phyloP scores from a whole-genome alignment of 1,140 invertebrate genomes.

The Phymastichus coffea region DNA sequence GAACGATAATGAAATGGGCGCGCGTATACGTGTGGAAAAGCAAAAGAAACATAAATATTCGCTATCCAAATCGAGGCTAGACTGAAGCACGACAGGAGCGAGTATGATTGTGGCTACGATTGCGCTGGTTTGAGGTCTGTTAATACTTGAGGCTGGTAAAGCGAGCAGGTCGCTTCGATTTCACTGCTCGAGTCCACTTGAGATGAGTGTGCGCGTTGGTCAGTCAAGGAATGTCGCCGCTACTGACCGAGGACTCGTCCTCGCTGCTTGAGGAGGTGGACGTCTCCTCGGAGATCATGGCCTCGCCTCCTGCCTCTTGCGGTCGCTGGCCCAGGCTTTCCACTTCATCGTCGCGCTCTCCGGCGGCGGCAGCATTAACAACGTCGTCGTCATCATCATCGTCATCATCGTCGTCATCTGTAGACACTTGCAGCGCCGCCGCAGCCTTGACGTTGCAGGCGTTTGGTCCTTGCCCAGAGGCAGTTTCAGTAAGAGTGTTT shows the following conservation, averaged over 20 bases:
- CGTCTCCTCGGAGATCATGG: conserved; percentile 57
- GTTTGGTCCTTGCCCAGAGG: neutral
- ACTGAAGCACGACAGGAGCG: no score
- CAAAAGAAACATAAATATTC: no score
- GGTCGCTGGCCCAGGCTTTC: conserved; percentile 32
- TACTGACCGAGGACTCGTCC: conserved; percentile 50
- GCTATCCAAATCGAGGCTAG: no score
- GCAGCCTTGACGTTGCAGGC: neutral
- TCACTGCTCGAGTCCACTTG: conserved; percentile 8
- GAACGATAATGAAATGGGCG: no score
- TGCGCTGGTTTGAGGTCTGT: no score
- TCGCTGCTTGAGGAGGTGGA: conserved; percentile 54
- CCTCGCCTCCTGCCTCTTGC: conserved; percentile 56
- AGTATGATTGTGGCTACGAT: no score
- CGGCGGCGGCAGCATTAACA: no score
- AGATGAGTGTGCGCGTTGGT: conserved; percentile 31
- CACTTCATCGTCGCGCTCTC: conserved; percentile 37
- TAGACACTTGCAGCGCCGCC: neutral
- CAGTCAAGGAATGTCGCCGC: conserved; percentile 49
- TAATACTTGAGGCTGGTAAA: no score
- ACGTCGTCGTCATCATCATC: conserved; percentile 15
- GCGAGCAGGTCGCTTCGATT: no score
- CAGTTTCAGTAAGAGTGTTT: conserved; percentile 3
- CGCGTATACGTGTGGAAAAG: no score
- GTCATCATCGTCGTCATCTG: conserved; percentile 22